A percentile compares a stretch with the other conserved stretches of the same genome.
These are phyloP conservation scores for Podotricha telesiphe DNA, from an alignment of 2,888 invertebrate species.

Conservation along the genomic window DNA sequence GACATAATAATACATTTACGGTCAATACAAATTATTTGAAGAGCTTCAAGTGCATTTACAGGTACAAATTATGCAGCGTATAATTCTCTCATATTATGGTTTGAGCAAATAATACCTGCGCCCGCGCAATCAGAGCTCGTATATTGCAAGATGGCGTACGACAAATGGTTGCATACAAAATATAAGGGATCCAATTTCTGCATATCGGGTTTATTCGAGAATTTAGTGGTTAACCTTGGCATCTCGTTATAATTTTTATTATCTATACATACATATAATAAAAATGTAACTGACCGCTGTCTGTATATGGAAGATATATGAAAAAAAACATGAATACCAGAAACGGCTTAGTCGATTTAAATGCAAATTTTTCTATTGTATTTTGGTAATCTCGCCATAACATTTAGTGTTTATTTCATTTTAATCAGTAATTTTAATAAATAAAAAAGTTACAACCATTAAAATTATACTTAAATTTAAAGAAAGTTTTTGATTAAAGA, in stretches of 20 bases:
- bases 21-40: constrained; percentile 33
- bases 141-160: constrained; percentile 66
- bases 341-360: too few relatives aligned
- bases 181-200: constrained; percentile 72
- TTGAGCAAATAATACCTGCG: constrained; percentile 74
- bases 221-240: constrained; percentile 30
- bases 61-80: constrained; percentile 62
- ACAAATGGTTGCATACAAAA: constrained; percentile 67
- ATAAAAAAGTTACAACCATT: too few relatives aligned
- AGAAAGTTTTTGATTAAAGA: too few relatives aligned
- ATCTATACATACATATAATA: too few relatives aligned
- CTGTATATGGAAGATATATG: too few relatives aligned
- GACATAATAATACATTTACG: constrained; percentile 33
- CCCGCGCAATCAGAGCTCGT: constrained; percentile 62
- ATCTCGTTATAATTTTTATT: constrained; percentile 5
- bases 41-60: constrained; percentile 54
- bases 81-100: constrained; percentile 76
- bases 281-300: too few relatives aligned
- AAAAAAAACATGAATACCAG: too few relatives aligned
- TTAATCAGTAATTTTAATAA: too few relatives aligned
- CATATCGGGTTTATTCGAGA: constrained; percentile 63
- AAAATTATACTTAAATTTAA: too few relatives aligned
- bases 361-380: too few relatives aligned
- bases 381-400: too few relatives aligned
- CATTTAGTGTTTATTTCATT: too few relatives aligned